Base-by-base conservation (phyloP, 2,797 vertebrate species). In the Orestias chungarensis region DNA sequence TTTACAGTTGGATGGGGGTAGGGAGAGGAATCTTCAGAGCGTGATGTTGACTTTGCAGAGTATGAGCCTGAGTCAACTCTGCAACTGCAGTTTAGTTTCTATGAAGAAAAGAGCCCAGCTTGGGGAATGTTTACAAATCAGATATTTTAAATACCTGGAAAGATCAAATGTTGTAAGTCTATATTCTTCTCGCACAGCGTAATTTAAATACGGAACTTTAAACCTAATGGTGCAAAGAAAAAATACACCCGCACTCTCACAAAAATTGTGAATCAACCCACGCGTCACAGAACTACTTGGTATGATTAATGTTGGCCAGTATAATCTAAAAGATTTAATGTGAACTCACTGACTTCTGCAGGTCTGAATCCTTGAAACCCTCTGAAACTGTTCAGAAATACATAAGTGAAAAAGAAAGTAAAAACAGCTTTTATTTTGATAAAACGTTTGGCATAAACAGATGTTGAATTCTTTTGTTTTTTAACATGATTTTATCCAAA, bases 41-140 rank as follows among this genome's bases (percentile, higher is more conserved):
- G 70, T 54, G 49, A 54, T 72, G 62, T 72, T 72, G 49, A 66
- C 65, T 72, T 72, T 72, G 62, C 40, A 55, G 70, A 64, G 62
- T 44, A 20, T 72, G 70, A 72, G 62, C 70, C 59, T 64, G 18
- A 71, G 38, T 65, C 62, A 65, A 33, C 25, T 44, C 43, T 49
- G 40, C 44, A 49, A 47, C 31, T 49, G 33, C 33, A 29, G 23
- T 40, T 40, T 50, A 49, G 33, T 71, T 55, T 55, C 17, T 55
- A 11, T 12, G 12, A 25, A 4, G 18, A 52, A 29, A 43, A 55
- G 35, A 52, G 23, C 40, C 9, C 20, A 27, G 35, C 23, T 68
- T 42, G 14, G 9, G n/a, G 35, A 6, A 23, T 6, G 20, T 52
- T 54, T 29, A 29, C 11, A 66, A 10, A 62, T 62, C 23, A 49